Evolutionary conservation across 1,140 invertebrate genomes (phyloP), one percentile per base, ranked within the genome.

Genomic region (Drosophila sp.): DNA sequence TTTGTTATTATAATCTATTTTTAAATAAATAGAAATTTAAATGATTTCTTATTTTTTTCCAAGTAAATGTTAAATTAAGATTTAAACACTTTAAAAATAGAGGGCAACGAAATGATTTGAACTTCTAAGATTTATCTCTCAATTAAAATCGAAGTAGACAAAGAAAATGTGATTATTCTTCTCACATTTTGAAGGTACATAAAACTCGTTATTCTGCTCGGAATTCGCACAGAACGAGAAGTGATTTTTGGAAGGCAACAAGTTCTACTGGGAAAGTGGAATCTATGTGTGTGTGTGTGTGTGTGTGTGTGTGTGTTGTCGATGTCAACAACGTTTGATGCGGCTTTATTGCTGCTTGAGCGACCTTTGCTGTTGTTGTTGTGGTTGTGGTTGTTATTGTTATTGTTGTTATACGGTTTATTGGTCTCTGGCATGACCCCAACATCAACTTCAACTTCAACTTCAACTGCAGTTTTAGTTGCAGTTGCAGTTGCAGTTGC

Each of bases 281-380:
- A 2, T 18, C 13, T 16, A 7, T 13, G 16, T 40, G 38, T 58
- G 9, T 21, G 29, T 63, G 25, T 48, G 16, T 64, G 40, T 45
- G 45, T 14, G 29, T 56, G 54, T 54, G 46, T 45, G 51, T 63
- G 51, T 64, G 57, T 48, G 36, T 6, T 38, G 67, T 48, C 61
- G 63, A 72, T 72, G 66, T 72, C 75, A 78, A 77, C 66, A 71
- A 45, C 50, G 59, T 77, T 81, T 74, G 78, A 70, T 83, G 67
- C 63, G 63, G 59, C 78, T 63, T 80, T 80, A 84, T 83, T 83
- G 80, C 76, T 76, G 76, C 72, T 76, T 71, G 58, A 78, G 53
- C 51, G 65, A 62, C 58, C 63, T 14, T 67, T 53, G 50, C 45
- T 78, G 32, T 16, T 62, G 14, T 11, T 36, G 67, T 32, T 56